These are phyloP conservation scores for Metallyticus violacea DNA, from an alignment of 2,888 invertebrate genomes.

Conservation along the genomic window DNA sequence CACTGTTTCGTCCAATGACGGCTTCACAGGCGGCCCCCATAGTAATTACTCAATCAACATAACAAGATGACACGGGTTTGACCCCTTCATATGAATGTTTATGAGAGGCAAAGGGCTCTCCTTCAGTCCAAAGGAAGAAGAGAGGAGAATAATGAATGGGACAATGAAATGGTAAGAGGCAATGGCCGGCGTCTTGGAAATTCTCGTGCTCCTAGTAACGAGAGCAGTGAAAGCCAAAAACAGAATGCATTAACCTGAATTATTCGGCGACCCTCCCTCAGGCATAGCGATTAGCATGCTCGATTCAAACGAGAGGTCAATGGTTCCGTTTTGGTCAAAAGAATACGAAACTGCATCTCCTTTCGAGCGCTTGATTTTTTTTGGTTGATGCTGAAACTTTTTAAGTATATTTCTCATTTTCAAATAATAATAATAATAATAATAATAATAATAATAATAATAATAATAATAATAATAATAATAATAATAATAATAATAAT, in stretches of 20 bases:
- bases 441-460: too few species aligned
- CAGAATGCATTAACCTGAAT: background rate
- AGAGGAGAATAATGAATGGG: background rate
- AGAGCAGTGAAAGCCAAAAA: background rate
- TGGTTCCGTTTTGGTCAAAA: background rate
- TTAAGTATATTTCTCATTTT: too few species aligned
- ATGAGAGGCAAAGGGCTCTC: too few species aligned
- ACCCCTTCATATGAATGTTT: background rate
- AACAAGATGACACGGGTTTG: background rate
- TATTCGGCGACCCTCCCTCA: background rate
- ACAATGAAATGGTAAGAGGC: background rate
- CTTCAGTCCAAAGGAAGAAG: background rate
- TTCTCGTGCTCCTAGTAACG: background rate
- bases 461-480: too few species aligned
- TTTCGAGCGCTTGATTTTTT: too few species aligned
- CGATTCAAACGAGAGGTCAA: background rate
- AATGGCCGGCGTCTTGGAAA: background rate
- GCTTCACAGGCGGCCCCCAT: background rate
- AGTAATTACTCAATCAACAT: background rate
- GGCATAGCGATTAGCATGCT: too few species aligned
- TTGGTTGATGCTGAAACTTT: too few species aligned
- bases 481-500: too few species aligned
- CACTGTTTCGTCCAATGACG: background rate
- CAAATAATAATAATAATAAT: too few species aligned
- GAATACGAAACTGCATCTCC: too few species aligned